Base-by-base conservation (phyloP, 1,140 invertebrate genomes). In the Batillaria attramentaria region DNA sequence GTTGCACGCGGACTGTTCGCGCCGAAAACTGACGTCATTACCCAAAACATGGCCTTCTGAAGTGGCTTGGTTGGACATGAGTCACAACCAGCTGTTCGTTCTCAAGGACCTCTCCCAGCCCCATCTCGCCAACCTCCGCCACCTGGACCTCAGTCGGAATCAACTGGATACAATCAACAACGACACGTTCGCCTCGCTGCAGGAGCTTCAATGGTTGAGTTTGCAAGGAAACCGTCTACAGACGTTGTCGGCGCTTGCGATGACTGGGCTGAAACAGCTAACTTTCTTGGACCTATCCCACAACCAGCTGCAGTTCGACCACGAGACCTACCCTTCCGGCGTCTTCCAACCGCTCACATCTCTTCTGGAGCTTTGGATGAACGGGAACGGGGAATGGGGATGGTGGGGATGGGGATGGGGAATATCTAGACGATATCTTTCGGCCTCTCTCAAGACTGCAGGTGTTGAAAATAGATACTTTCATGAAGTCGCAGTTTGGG, bases 101-200 rank as follows among this genome's bases (percentile, higher is more conserved):
- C 41, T 70, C 3, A 39, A 39, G 1, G 41, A 70, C 4, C 24
- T 46, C 24, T 20, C 41, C 2, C 8, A 16, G 20, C 20, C 3
- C 24, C 50, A n/a, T 37, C 68, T 70, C 24, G 41, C 6, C 39
- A 39, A 46, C 33, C 68, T 70, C n/a, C 43, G 24, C 4, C 31
- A 13, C 35, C 42, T 70, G n/a, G 41, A 70, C 68, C 41, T 70
- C 18, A 70, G 68, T 46, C n/a, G 50, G 24, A 70, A 70, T 42
- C 31, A 5, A n/a, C 39, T 70, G 68, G 42, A 28, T 10, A n/a
- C 68, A 13, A 13, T 70, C 3, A 16, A 70, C 68, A 70, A 46
- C 68, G 16, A 70, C 41, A 70, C 68, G 24, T 70, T 70, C 42
- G 24, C 2, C 16, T 3, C n/a, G 24, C 68, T 70, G 41, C 24